Evolutionary conservation across 1,140 invertebrate genomes (phyloP).

Genomic region (Meteorus sp.): DNA sequence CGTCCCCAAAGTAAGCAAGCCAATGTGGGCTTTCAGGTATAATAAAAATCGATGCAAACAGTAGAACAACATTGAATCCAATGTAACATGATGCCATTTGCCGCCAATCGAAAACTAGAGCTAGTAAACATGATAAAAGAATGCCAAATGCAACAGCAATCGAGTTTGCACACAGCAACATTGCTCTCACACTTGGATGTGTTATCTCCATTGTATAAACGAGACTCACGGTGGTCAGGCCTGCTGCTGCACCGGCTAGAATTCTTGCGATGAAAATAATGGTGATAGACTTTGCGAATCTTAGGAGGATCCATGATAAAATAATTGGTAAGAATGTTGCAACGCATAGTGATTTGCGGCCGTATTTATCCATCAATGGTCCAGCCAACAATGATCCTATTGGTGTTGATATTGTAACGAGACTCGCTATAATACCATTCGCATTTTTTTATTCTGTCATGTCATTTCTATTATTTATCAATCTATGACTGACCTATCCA

Average conservation of each 20-base stretch:
- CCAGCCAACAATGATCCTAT: constrained; percentile 60
- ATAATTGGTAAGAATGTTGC: constrained; percentile 61
- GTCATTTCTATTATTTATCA: constrained; percentile 1
- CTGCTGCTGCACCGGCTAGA: constrained; percentile 59
- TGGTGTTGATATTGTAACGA: constrained; percentile 61
- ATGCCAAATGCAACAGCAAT: constrained; percentile 63
- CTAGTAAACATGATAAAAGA: constrained; percentile 58
- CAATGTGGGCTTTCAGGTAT: constrained; percentile 65
- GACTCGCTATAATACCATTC: constrained; percentile 53
- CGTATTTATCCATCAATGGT: constrained; percentile 67
- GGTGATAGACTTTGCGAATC: constrained; percentile 45
- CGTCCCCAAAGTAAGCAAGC: constrained; percentile 54
- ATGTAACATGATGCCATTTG: constrained; percentile 55
- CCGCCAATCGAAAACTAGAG: constrained; percentile 56
- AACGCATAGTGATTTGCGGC: constrained; percentile 63
- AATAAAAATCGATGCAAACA: constrained; percentile 49
- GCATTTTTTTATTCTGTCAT: not conserved
- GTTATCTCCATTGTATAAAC: constrained; percentile 65
- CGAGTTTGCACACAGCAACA: constrained; percentile 63
- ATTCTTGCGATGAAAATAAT: constrained; percentile 58
- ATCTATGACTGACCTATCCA: constrained; percentile 57
- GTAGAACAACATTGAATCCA: constrained; percentile 38
- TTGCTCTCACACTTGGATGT: constrained; percentile 58
- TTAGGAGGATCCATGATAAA: constrained; percentile 63
- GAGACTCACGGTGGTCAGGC: constrained; percentile 58